These are phyloP conservation scores for Columbina picui DNA, from an alignment of 2,113 vertebrate genomes.

Conservation along the genomic window DNA sequence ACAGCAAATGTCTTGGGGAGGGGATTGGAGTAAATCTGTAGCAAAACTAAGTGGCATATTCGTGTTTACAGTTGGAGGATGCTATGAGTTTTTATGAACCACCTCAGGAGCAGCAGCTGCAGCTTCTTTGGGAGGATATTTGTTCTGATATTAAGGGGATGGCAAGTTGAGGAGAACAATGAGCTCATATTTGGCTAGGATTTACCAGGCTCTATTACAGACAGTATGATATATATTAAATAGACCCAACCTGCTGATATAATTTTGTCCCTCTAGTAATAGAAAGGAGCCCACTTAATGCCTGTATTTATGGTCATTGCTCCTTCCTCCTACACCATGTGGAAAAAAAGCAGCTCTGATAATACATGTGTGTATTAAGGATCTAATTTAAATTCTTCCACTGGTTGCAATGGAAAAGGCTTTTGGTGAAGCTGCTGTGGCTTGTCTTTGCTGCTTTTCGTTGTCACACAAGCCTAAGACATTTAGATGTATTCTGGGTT, in stretches of 20 bases:
- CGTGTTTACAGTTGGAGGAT: not conserved
- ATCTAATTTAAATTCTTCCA: not conserved
- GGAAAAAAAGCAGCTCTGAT: not conserved
- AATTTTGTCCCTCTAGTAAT: constrained; percentile 23
- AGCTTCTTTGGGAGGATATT: constrained; percentile 32
- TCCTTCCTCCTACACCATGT: not conserved
- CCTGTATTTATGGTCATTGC: constrained; percentile 20
- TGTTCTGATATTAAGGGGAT: constrained; percentile 25
- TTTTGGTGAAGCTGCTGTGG: not conserved
- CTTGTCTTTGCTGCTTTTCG: not conserved
- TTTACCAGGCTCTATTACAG: constrained; percentile 31
- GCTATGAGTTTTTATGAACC: not conserved
- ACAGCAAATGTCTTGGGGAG: not conserved
- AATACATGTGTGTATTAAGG: not conserved
- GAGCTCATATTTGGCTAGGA: constrained; percentile 20
- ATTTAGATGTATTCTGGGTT: not conserved
- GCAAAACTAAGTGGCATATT: not conserved
- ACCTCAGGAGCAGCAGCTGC: constrained; percentile 29
- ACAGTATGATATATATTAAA: constrained; percentile 1
- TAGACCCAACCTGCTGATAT: not conserved
- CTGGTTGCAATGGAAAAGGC: not conserved
- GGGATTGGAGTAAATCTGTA: not conserved
- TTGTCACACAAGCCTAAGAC: not conserved
- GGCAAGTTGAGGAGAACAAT: not conserved
- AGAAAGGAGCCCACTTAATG: constrained; percentile 34